These are phyloP conservation scores for Corvus hawaiiensis DNA, from an alignment of 2,113 vertebrate genomes.

Conservation along the genomic window DNA sequence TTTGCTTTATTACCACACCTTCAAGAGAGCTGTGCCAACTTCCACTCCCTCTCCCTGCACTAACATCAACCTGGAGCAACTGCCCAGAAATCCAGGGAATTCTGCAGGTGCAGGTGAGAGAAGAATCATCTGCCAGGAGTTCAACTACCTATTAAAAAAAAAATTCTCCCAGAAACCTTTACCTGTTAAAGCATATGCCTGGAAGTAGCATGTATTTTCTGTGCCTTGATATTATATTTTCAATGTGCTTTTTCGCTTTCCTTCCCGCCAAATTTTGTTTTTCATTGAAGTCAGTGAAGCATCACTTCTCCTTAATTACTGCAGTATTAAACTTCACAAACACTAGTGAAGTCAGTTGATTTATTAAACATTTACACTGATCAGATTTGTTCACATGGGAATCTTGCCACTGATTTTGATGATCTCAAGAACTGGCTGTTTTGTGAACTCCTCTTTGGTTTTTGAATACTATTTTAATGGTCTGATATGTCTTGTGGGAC, in stretches of 20 bases:
- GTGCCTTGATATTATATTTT: slow-evolving; percentile 29
- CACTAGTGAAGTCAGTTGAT: background rate
- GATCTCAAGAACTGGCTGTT: background rate
- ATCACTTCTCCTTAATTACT: background rate
- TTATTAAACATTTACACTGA: background rate
- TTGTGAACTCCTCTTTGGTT: slow-evolving; percentile 27
- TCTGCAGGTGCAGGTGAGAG: background rate
- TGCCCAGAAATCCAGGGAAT: background rate
- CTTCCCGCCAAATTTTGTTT: slow-evolving; percentile 21
- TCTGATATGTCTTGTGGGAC: slow-evolving; percentile 46
- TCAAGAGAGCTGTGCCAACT: background rate
- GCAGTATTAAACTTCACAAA: background rate
- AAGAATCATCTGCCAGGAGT: background rate
- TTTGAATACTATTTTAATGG: slow-evolving; percentile 33
- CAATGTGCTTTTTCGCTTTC: background rate
- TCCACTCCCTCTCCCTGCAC: background rate
- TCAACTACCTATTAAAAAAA: background rate
- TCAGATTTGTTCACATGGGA: background rate
- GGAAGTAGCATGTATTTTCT: slow-evolving; percentile 52
- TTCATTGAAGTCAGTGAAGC: slow-evolving; percentile 43
- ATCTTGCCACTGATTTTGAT: slow-evolving; percentile 37
- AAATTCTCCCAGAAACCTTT: background rate
- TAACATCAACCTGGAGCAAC: background rate
- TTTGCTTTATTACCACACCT: background rate
- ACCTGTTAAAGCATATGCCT: slow-evolving; percentile 1